Evolutionary conservation across 2,888 invertebrate genomes (phyloP).

Genomic region (Ectemnius lituratus): DNA sequence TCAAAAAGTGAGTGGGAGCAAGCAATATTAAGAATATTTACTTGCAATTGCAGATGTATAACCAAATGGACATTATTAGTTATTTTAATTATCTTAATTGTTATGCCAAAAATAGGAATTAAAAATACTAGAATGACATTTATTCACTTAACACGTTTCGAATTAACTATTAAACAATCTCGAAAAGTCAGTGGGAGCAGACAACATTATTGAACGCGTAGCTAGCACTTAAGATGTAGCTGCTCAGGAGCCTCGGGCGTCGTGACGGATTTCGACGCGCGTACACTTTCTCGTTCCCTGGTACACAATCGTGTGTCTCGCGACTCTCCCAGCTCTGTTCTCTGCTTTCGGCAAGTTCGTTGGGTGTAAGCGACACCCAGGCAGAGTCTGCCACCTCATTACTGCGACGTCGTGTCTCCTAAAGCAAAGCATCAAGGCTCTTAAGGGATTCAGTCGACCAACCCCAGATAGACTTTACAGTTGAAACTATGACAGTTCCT

Average conservation of each 20-base stretch:
- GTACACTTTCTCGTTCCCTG: too few species aligned
- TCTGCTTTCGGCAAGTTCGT: slow-evolving; percentile 43
- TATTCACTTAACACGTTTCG: too few species aligned
- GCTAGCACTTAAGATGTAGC: not conserved
- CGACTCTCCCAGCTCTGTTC: slow-evolving; percentile 7
- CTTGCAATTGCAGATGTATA: too few species aligned
- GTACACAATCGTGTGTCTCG: not conserved
- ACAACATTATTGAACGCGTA: not conserved
- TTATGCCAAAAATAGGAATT: too few species aligned
- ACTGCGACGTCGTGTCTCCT: slow-evolving; percentile 30
- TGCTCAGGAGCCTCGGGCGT: not conserved
- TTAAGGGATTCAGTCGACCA: not conserved
- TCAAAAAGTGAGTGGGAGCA: too few species aligned
- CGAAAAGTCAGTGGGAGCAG: not conserved
- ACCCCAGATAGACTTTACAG: too few species aligned
- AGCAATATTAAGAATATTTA: too few species aligned
- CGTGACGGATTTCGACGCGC: not conserved
- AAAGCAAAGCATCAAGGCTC: slow-evolving; percentile 18
- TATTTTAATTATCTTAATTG: too few species aligned
- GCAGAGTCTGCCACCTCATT: slow-evolving; percentile 54
- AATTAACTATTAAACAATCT: too few species aligned
- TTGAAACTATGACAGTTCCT: too few species aligned
- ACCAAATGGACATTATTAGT: too few species aligned
- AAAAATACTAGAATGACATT: too few species aligned
- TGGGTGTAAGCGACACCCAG: slow-evolving; percentile 44